phyloP scores from a whole-genome alignment of 2,113 vertebrate genomes.

The Silurus meridionalis region DNA sequence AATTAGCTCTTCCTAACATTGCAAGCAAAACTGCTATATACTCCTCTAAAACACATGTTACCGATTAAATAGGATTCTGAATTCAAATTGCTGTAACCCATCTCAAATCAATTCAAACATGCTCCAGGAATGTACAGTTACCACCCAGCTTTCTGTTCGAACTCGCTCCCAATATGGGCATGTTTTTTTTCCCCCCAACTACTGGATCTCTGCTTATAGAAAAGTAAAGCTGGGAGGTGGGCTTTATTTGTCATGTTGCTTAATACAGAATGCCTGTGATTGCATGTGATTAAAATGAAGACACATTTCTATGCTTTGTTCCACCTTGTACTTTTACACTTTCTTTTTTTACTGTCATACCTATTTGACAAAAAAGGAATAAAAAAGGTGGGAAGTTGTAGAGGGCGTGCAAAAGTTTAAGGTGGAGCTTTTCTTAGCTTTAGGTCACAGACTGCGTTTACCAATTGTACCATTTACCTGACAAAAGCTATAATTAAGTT shows the following conservation, averaged over 20 bases:
- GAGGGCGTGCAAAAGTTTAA: slow-evolving; percentile 5
- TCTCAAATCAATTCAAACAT: slow-evolving; percentile 23
- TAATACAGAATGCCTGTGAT: slow-evolving; percentile 59
- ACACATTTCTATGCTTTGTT: not conserved
- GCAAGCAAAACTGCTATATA: not conserved
- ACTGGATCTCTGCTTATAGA: not conserved
- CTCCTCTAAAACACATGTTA: slow-evolving; percentile 14
- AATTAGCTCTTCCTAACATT: not conserved
- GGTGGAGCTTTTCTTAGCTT: slow-evolving; percentile 41
- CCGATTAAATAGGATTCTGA: slow-evolving; percentile 34
- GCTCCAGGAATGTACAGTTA: slow-evolving; percentile 17
- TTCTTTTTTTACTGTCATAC: not conserved
- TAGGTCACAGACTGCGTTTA: slow-evolving; percentile 51
- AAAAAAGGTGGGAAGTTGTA: not conserved
- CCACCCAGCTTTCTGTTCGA: slow-evolving; percentile 3
- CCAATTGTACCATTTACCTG: slow-evolving; percentile 56
- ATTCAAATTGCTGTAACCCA: slow-evolving; percentile 29
- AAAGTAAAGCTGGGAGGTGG: slow-evolving; percentile 1
- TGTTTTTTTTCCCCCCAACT: not conserved
- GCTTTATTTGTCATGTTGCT: slow-evolving; percentile 10
- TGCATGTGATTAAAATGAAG: not conserved
- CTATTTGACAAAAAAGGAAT: slow-evolving; percentile 13
- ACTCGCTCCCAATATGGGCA: not conserved
- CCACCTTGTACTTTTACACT: not conserved
- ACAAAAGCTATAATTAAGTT: slow-evolving; percentile 55